phyloP scores from a whole-genome alignment of 1,140 invertebrate species.

The Heliconius himera region DNA sequence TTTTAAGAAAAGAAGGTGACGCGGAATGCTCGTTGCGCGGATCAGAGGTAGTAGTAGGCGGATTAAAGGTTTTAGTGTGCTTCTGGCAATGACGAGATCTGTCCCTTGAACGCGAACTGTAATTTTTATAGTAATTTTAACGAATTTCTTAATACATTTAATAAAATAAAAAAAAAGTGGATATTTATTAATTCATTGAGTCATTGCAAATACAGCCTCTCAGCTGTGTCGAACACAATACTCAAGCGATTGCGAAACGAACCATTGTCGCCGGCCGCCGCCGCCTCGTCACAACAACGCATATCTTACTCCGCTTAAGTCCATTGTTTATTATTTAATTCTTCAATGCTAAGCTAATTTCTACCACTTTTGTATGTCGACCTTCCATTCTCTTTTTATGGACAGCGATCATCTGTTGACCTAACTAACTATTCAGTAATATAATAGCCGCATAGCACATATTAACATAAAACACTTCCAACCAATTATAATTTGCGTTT shows the following conservation, averaged over 20 bases:
- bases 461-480: too few relatives aligned
- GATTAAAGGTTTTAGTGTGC: too few relatives aligned
- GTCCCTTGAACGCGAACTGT: too few relatives aligned
- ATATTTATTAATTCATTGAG: not conserved
- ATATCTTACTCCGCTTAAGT: not conserved
- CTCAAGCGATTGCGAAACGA: not conserved
- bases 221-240: not conserved
- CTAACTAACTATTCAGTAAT: too few relatives aligned
- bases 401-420: too few relatives aligned
- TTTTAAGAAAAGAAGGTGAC: too few relatives aligned
- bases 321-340: slow-evolving; percentile 15
- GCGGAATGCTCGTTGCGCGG: too few relatives aligned
- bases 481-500: too few relatives aligned
- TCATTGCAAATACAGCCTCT: not conserved
- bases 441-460: too few relatives aligned
- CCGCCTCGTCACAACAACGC: not conserved
- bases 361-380: not conserved
- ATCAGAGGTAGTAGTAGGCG: too few relatives aligned
- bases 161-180: not conserved
- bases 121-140: too few relatives aligned
- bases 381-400: not conserved
- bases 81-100: too few relatives aligned
- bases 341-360: slow-evolving; percentile 19
- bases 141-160: not conserved
- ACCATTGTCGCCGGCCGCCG: not conserved